These are phyloP conservation scores for Grallaria varia DNA, from an alignment of 2,113 vertebrate species.

Conservation along the genomic window DNA sequence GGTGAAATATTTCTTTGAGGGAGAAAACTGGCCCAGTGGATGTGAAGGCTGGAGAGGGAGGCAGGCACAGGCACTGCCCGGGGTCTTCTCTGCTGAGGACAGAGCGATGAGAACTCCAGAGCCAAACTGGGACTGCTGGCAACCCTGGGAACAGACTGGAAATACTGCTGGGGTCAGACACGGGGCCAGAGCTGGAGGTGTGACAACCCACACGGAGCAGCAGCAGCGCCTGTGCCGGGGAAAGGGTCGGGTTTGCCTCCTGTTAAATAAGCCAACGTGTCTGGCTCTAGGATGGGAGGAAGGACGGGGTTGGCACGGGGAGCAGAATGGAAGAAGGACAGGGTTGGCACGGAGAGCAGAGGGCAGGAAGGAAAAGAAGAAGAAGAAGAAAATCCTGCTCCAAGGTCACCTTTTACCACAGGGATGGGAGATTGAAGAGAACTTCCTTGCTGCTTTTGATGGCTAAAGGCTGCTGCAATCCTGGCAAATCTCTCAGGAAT, in stretches of 20 bases:
- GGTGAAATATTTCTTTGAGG: not conserved
- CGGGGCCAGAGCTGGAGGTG: not conserved
- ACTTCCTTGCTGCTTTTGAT: constrained; percentile 16
- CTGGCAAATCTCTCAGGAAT: constrained; percentile 76
- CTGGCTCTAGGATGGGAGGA: constrained; percentile 4
- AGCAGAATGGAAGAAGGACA: not conserved
- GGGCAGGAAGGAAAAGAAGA: not conserved
- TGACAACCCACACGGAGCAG: constrained; percentile 22
- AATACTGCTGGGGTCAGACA: constrained; percentile 37
- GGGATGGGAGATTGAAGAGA: constrained; percentile 73
- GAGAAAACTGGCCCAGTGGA: not conserved
- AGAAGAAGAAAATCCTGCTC: constrained; percentile 48
- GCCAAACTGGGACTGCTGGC: constrained; percentile 39
- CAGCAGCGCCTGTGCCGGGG: not conserved
- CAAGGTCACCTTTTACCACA: constrained; percentile 83
- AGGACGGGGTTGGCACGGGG: not conserved
- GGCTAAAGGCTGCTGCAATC: constrained; percentile 69
- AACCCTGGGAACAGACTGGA: constrained; percentile 29
- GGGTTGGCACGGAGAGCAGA: not conserved
- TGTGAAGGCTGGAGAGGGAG: not conserved
- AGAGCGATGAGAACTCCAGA: not conserved
- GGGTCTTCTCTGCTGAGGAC: not conserved
- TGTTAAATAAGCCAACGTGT: constrained; percentile 24
- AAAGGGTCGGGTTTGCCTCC: not conserved
- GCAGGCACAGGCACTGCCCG: not conserved